phyloP scores from a whole-genome alignment of 2,888 invertebrate species.

The Dasypogon diadema region DNA sequence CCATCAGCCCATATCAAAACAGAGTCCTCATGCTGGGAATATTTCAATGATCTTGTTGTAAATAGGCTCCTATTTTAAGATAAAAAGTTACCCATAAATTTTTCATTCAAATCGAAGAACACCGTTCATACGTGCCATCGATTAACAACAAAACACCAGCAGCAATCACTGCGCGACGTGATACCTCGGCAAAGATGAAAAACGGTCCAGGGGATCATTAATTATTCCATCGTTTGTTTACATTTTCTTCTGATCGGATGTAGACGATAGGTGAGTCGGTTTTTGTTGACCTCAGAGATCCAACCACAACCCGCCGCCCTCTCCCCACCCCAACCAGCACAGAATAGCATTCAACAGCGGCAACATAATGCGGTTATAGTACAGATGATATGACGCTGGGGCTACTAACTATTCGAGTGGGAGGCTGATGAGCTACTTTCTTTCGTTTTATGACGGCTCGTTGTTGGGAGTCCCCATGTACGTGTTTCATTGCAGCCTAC shows the following conservation, averaged over 20 bases:
- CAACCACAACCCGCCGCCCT: no score
- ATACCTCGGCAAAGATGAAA: slow-evolving; percentile 5
- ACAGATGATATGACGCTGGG: not conserved
- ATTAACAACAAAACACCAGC: slow-evolving; percentile 35
- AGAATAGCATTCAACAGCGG: no score
- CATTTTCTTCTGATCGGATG: slow-evolving; percentile 10
- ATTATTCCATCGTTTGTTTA: slow-evolving; percentile 21
- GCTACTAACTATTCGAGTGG: not conserved
- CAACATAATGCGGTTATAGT: not conserved
- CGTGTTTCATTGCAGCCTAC: no score
- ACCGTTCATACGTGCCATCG: slow-evolving; percentile 30
- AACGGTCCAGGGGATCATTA: slow-evolving; percentile 8
- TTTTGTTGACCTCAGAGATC: not conserved
- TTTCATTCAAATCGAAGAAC: slow-evolving; percentile 21
- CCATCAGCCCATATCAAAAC: not conserved
- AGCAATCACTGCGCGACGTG: slow-evolving; percentile 21
- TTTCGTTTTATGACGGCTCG: not conserved
- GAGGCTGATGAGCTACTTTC: not conserved
- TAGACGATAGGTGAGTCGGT: not conserved
- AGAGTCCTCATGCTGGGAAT: slow-evolving; percentile 9
- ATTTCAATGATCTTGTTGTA: slow-evolving; percentile 14
- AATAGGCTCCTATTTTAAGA: not conserved
- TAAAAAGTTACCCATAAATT: not conserved
- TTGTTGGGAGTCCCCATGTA: no score
- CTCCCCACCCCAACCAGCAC: no score